Conservation (phyloP, 2,113 vertebrate genomes). For the Carassius gibelio region DNA sequence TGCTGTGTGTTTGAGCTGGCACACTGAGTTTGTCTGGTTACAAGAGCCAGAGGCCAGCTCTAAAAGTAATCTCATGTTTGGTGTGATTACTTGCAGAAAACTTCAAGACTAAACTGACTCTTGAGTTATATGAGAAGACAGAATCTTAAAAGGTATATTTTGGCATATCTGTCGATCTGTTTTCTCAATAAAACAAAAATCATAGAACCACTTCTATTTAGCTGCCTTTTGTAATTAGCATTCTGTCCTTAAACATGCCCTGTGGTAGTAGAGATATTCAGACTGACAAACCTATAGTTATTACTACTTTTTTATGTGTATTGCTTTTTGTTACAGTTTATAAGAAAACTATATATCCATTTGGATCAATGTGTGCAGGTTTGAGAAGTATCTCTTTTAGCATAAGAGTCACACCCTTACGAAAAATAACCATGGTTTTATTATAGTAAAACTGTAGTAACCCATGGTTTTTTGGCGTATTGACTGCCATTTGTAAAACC, state of each 20-base stretch:
- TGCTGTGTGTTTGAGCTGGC: slow-evolving; percentile 8
- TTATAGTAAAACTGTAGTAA: too few relatives aligned
- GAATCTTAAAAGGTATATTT: background rate
- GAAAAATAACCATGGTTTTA: too few relatives aligned
- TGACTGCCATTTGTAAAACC: too few relatives aligned
- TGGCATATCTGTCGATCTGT: background rate
- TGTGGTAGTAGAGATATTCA: background rate
- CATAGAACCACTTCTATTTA: background rate
- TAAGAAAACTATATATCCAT: too few relatives aligned
- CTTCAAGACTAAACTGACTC: background rate
- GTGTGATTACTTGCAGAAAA: background rate
- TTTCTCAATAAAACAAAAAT: background rate
- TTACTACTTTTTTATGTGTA: background rate
- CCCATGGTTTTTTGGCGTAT: too few relatives aligned
- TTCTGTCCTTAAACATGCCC: background rate
- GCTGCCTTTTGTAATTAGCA: background rate
- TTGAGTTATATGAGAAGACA: background rate
- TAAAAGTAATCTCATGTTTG: slow-evolving; percentile 26
- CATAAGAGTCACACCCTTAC: too few relatives aligned
- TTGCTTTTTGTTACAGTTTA: background rate
- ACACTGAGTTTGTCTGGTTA: slow-evolving; percentile 29
- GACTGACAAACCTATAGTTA: background rate
- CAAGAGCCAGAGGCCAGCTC: background rate
- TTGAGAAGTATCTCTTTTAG: too few relatives aligned
- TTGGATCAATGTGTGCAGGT: too few relatives aligned